Conservation (phyloP, 2,113 vertebrate species). For the Peromyscus polionotus region DNA sequence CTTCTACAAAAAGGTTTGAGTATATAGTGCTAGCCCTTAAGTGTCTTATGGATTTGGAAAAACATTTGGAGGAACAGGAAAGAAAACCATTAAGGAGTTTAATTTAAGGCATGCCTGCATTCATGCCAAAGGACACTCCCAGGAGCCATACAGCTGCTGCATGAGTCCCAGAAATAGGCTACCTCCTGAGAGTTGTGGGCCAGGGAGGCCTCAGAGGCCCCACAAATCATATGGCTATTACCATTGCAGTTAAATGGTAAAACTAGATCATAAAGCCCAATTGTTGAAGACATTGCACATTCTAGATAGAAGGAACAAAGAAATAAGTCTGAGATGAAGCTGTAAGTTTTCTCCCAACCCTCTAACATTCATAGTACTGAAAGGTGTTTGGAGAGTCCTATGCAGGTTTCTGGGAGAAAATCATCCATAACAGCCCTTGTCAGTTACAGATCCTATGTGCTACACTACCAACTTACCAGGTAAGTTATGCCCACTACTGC, state of each 20-base stretch:
- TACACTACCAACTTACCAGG: background rate
- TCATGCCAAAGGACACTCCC: background rate
- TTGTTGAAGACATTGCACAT: background rate
- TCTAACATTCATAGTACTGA: no score
- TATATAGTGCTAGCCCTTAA: background rate
- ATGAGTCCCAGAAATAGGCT: background rate
- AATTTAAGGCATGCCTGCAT: background rate
- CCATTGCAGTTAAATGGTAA: no score
- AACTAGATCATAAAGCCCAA: background rate
- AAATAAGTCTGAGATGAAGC: background rate
- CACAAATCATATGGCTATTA: background rate
- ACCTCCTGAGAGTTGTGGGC: background rate
- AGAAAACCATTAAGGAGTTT: background rate
- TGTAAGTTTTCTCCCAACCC: background rate
- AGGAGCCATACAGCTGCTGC: background rate
- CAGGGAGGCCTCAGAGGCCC: background rate
- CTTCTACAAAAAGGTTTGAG: background rate
- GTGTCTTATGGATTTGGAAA: background rate
- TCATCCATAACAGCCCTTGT: background rate
- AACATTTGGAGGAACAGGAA: background rate
- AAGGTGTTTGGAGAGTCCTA: background rate
- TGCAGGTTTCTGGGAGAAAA: background rate
- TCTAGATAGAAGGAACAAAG: background rate
- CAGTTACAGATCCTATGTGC: background rate
- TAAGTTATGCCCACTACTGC: background rate